Evolutionary conservation across 64 coral and sea anemone species (phyloP).

Genomic region (Orbicella faveolata): DNA sequence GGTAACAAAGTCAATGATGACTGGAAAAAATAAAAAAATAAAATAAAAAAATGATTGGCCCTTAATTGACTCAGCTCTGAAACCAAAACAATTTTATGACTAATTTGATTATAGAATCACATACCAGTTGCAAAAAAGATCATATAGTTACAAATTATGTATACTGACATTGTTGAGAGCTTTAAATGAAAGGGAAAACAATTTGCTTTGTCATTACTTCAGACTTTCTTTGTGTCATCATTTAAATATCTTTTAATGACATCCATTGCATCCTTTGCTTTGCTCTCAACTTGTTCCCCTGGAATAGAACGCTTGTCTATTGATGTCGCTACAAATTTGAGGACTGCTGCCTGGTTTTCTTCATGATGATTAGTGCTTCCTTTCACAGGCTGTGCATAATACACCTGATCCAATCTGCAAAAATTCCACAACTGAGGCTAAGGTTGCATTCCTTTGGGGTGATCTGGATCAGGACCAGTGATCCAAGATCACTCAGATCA

Average conservation of each 20-base stretch:
- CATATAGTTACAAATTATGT: too few species aligned
- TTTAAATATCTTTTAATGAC: slow-evolving; percentile 1
- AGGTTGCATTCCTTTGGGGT: too few species aligned
- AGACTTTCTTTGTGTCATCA: neutral
- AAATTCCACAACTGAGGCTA: too few species aligned
- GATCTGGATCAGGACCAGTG: too few species aligned
- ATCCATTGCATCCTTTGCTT: neutral
- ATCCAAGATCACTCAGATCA: too few species aligned
- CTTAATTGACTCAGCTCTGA: too few species aligned
- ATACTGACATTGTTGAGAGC: neutral
- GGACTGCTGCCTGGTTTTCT: neutral
- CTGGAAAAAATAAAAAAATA: too few species aligned
- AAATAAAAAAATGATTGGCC: too few species aligned
- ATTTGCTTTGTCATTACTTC: neutral
- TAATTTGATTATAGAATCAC: too few species aligned
- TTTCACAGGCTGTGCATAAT: slow-evolving; percentile 19
- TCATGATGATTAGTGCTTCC: neutral
- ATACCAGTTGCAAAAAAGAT: too few species aligned
- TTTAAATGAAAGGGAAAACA: neutral
- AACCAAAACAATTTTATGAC: too few species aligned
- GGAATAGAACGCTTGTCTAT: slow-evolving; percentile 26
- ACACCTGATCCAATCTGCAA: neutral
- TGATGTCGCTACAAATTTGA: neutral
- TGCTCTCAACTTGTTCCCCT: slow-evolving; percentile 17
- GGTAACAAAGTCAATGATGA: too few species aligned